Evolutionary conservation across 2,797 vertebrate genomes (phyloP), one percentile per base, ranked within the genome.

Genomic region (Acrossocheilus wenchowensis): DNA sequence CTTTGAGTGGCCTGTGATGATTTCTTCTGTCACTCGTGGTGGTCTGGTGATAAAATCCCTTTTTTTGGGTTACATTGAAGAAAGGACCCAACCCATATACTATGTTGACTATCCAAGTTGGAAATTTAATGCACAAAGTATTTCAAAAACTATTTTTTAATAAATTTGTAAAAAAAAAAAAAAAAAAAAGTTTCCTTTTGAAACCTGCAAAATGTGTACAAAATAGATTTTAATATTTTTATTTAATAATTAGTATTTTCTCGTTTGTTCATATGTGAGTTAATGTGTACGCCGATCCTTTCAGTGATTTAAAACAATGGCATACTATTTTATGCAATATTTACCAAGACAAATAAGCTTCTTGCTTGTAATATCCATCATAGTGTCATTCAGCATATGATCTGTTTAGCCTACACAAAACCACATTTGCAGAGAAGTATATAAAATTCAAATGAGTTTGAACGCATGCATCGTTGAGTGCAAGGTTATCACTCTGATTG

Each of bases 401-500:
- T 85, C 79, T 66, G 41, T 79, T 83, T 74, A 78, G 84, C 23
- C 74, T 83, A 78, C 66, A 81, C 87, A 60, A 62, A 87, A 62
- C 21, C 73, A 74, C 60, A 83, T 82, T 82, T 83, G 75, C 68
- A 79, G 48, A 81, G 86, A 81, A 85, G 79, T 80, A 57, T 77
- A 54, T 88, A 85, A 88, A 88, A 86, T 68, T 86, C 81, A 82
- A 84, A 86, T 72, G 81, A 82, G 86, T 84, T 86, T 74, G 64
- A 62, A 78, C 34, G 30, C 52, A 80, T 72, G 64, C 84, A 71
- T 84, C 78, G 69, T 86, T 73, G 82, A 64, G 79, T 82, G 62
- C 84, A 89, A 88, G 89, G 89, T 86, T 87, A 88, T 78, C 50
- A 77, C 50, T 75, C 71, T 87, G 88, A 86, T 88, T 86, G 80